Evolutionary conservation across 2,797 vertebrate genomes (phyloP).

Genomic region (Spheniscus humboldti): DNA sequence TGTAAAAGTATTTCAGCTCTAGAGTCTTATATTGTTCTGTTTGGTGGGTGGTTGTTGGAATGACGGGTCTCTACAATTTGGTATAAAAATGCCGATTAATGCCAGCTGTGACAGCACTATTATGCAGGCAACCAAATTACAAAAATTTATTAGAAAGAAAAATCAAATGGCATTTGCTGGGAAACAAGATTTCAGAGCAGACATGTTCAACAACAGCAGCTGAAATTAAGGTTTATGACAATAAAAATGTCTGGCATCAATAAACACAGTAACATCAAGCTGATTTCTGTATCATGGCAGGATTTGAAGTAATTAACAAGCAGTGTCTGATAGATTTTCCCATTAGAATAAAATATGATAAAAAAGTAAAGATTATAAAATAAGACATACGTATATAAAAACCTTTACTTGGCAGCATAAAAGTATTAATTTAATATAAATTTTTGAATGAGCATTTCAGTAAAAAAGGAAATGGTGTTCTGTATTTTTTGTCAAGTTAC

Average conservation of each 20-base stretch:
- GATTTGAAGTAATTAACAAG: not conserved
- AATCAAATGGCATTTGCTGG: not conserved
- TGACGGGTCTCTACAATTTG: not conserved
- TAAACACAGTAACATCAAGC: not conserved
- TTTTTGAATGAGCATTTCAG: not conserved
- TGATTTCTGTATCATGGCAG: not conserved
- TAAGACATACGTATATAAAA: not conserved
- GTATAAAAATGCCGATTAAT: not conserved
- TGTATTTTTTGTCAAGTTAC: not conserved
- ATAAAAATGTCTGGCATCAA: not conserved
- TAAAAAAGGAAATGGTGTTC: not conserved
- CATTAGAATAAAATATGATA: not conserved
- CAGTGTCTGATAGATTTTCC: not conserved
- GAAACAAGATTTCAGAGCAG: constrained; percentile 15
- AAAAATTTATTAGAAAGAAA: not conserved
- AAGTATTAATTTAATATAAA: not conserved
- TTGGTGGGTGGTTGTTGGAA: not conserved
- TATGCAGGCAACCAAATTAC: not conserved
- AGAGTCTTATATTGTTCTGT: not conserved
- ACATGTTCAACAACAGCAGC: not conserved
- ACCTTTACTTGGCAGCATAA: not conserved
- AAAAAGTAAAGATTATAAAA: not conserved
- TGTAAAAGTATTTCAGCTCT: not conserved
- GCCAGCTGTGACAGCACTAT: not conserved
- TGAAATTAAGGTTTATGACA: constrained; percentile 1